Evolutionary conservation across 2,797 vertebrate genomes (phyloP).

Genomic region (Anas flavirostris): DNA sequence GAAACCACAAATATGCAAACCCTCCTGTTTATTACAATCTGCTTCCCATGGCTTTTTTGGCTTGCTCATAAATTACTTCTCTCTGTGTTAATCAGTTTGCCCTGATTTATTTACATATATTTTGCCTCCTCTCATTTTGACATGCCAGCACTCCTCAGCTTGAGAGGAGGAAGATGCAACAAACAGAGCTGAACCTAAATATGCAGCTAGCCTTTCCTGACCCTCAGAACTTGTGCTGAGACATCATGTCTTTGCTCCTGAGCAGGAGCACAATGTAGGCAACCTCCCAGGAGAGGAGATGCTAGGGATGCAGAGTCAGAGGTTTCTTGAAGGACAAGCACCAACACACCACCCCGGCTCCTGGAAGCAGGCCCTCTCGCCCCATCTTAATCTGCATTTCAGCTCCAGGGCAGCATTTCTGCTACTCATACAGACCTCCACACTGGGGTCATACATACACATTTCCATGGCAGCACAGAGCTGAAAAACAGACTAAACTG

Average conservation of each 20-base stretch:
- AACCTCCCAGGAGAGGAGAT: background rate
- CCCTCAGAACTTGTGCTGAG: background rate
- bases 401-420: background rate
- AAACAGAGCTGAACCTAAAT: background rate
- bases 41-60: background rate
- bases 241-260: rapidly evolving
- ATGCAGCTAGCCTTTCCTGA: background rate
- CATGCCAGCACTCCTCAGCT: background rate
- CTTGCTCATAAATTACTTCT: background rate
- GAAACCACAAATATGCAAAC: background rate
- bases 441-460: too few species aligned
- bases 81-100: background rate
- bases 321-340: background rate
- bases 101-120: background rate
- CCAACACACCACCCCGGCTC: rapidly evolving
- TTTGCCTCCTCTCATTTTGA: background rate
- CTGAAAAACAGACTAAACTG: slow-evolving; percentile 19
- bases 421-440: background rate
- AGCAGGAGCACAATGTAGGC: background rate
- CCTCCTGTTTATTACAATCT: background rate
- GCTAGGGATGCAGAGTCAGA: background rate
- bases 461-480: background rate
- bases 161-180: background rate
- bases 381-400: background rate
- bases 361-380: background rate